Conservation (phyloP, 35 echinoderm and acorn worm species). For the Ophioderma brevispina region DNA sequence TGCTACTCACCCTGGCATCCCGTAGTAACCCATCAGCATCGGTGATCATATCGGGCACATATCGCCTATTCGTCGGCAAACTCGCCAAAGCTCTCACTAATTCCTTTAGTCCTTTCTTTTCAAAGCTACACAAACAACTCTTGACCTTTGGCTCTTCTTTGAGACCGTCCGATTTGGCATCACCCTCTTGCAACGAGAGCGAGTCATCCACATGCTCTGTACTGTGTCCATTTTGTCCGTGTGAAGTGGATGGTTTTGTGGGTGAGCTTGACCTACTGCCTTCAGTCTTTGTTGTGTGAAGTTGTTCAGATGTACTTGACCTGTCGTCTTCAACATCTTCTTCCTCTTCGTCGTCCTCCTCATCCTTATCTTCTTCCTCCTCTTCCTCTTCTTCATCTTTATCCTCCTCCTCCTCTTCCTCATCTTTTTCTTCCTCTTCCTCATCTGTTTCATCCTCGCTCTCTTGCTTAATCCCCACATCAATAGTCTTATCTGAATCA, state of each 20-base stretch:
- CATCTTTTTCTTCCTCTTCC: slow-evolving; percentile 25
- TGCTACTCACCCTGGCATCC: slow-evolving; percentile 77
- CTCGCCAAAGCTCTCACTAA: slow-evolving; percentile 59
- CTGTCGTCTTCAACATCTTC: slow-evolving; percentile 5
- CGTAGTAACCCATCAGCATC: slow-evolving; percentile 75
- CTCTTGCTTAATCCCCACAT: slow-evolving; percentile 10
- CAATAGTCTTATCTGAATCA: slow-evolving; percentile 13
- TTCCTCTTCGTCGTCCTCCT: slow-evolving; percentile 39
- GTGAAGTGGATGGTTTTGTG: not conserved
- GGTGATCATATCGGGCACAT: slow-evolving; percentile 79
- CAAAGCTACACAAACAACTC: slow-evolving; percentile 54
- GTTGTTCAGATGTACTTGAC: not conserved
- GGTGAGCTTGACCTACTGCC: slow-evolving; percentile 17
- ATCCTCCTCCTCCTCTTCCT: not conserved
- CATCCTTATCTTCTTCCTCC: not conserved
- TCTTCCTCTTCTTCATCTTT: slow-evolving; percentile 23
- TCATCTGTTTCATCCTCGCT: slow-evolving; percentile 32
- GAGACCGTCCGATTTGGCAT: not conserved
- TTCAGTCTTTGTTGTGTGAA: not conserved
- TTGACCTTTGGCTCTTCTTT: slow-evolving; percentile 10
- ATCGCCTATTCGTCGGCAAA: slow-evolving; percentile 61
- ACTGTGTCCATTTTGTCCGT: not conserved
- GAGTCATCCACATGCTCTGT: not conserved
- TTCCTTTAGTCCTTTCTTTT: slow-evolving; percentile 62
- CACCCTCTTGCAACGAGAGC: not conserved